These are phyloP conservation scores for Pomacea canaliculata DNA, from an alignment of 2,888 invertebrate species.

Conservation along the genomic window DNA sequence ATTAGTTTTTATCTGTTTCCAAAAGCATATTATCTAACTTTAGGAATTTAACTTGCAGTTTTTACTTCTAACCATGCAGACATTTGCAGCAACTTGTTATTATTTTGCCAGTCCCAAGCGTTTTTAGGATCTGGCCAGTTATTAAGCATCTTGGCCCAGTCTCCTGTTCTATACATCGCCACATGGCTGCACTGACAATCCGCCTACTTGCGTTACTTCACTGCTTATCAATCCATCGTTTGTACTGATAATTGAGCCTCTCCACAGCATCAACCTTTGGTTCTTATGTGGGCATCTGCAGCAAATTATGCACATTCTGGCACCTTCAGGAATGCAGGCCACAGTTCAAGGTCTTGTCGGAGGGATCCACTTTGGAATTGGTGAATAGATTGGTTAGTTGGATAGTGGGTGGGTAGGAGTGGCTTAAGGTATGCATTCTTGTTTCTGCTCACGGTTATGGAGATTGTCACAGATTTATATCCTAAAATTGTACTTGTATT, in stretches of 20 bases:
- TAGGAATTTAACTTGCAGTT: too few relatives aligned
- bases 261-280: conserved; percentile 91
- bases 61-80: too few relatives aligned
- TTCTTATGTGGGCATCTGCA: conserved; percentile 92
- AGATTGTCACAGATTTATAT: not conserved
- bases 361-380: conserved; percentile 90
- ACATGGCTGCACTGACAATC: conserved; percentile 82
- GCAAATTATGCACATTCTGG: conserved; percentile 88
- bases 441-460: not conserved
- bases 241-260: conserved; percentile 84
- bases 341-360: conserved; percentile 89
- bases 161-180: conserved; percentile 87
- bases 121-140: conserved; percentile 80
- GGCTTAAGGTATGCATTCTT: not conserved
- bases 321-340: conserved; percentile 85
- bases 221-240: conserved; percentile 82
- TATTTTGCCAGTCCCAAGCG: conserved; percentile 24
- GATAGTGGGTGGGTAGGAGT: not conserved
- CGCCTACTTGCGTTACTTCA: conserved; percentile 87
- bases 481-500: too few relatives aligned
- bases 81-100: not conserved
- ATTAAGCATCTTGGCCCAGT: conserved; percentile 82
- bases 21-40: too few relatives aligned
- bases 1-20: too few relatives aligned
- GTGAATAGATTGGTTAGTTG: conserved; percentile 69